Evolutionary conservation across 1,140 invertebrate genomes (phyloP).

Genomic region (Sarcophaga bullata): DNA sequence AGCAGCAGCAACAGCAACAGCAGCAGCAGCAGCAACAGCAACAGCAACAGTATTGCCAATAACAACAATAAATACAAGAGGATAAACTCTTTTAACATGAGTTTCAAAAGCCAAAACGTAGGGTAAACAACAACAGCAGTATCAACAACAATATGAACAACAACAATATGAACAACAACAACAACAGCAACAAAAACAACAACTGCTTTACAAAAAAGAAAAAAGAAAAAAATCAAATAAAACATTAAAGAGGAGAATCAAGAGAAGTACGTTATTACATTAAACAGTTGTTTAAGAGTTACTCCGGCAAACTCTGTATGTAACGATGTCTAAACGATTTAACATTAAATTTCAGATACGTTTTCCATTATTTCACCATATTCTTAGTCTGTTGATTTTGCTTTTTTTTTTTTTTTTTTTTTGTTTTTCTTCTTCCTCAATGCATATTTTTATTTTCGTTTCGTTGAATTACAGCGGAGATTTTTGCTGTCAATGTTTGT

Average conservation of each 20-base stretch:
- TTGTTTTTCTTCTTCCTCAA: neutral
- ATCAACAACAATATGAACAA: neutral
- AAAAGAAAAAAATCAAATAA: too few species aligned
- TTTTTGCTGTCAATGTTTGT: constrained; percentile 29
- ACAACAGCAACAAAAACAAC: neutral
- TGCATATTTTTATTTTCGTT: neutral
- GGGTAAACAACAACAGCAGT: neutral
- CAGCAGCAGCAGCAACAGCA: neutral
- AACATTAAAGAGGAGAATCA: too few species aligned
- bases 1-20: neutral
- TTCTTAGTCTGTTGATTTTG: neutral
- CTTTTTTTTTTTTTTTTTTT: constrained; percentile 21
- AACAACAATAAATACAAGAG: constrained; percentile 19
- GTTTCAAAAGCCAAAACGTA: neutral
- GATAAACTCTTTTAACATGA: neutral
- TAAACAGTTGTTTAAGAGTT: constrained; percentile 37
- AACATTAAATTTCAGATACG: constrained; percentile 24
- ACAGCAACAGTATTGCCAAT: neutral
- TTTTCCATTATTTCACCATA: neutral
- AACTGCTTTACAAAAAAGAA: neutral
- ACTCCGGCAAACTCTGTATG: constrained; percentile 20
- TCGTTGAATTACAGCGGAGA: neutral
- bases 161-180: neutral
- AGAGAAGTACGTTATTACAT: constrained; percentile 24
- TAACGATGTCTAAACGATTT: constrained; percentile 37